Evolutionary conservation across 1,140 invertebrate genomes (phyloP).

Genomic region (Magallana ariakensis): DNA sequence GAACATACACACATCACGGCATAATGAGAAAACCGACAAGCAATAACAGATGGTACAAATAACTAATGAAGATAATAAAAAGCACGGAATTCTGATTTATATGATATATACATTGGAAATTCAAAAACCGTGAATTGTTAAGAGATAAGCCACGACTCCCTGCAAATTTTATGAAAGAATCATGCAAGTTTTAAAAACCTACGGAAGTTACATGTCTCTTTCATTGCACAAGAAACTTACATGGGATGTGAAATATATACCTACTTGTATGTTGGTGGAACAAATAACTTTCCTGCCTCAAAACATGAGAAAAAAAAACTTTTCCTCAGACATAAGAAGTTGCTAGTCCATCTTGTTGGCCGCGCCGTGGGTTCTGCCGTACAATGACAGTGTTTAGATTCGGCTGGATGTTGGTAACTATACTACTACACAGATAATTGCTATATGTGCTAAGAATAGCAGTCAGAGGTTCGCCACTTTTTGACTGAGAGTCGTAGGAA

Average conservation of each 20-base stretch:
- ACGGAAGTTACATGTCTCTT: slow-evolving; percentile 1
- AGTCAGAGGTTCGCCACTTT: not conserved
- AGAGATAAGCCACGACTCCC: not conserved
- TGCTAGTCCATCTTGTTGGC: slow-evolving; percentile 21
- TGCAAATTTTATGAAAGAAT: not conserved
- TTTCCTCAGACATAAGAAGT: slow-evolving; percentile 21
- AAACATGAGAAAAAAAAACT: not conserved
- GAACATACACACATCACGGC: not conserved
- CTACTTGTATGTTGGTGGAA: not conserved
- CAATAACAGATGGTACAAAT: slow-evolving; percentile 18
- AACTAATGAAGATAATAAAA: not conserved
- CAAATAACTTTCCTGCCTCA: not conserved
- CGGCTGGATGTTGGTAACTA: slow-evolving; percentile 1
- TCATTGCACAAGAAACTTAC: not conserved
- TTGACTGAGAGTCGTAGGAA: not conserved
- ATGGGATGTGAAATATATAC: not conserved
- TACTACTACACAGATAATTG: slow-evolving; percentile 24
- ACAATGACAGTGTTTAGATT: slow-evolving; percentile 26
- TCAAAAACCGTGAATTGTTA: not conserved
- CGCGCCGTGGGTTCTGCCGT: not conserved
- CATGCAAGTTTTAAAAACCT: not conserved
- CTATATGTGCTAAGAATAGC: slow-evolving; percentile 9
- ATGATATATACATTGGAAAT: too few relatives aligned
- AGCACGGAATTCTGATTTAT: too few relatives aligned
- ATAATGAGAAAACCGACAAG: not conserved